Base-by-base conservation (phyloP, 2,113 vertebrate species). In the Haliaeetus leucogaster region DNA sequence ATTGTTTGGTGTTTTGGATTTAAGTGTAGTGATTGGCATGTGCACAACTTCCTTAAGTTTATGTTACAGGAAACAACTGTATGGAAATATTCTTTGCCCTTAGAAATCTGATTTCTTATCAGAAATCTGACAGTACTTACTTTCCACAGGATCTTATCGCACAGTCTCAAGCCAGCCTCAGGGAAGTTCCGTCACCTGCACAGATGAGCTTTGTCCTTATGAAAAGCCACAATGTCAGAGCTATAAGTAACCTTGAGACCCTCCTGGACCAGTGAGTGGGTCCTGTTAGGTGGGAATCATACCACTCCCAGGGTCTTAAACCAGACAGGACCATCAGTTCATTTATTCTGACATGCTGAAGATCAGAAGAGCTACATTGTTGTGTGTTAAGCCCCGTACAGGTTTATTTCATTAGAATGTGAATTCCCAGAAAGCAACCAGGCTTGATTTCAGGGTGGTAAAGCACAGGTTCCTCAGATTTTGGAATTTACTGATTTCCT, bases 241-340 rank as follows among this genome's bases (percentile, higher is more conserved):
- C 15, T 79, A 9, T 40, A 61, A 85, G 22, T 55, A 71, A 80
- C 26, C 47, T 66, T 70, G 63, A 77, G 30, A 58, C 20, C 1
- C 5, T 21, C 17, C 7, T 1, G 8, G 19, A 55, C 5, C 8
- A 38, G 13, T n/a, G 18, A 21, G 18, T 48, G 16, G 1, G 5
- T 81, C 34, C 9, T 67, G 3, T 47, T 55, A 71, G 10, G 22
- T 30, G 15, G 43, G 16, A 82, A 40, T 55, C 29, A 55, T 17
- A 43, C 7, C 11, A 25, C 6, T 36, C 6, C 26, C 17, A 32
- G 14, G 12, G 6, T 53, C 40, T 70, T 58, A 56, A 68, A 70
- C 8, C 4, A 12, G 25, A 72, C 26, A 70, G 11, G 9, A 26
- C 45, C 4, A 0, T 58, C 42, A 63, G 55, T 14, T 66, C 4